Percentiles rank a stretch among this genome's conserved stretches.
Conservation (phyloP, 1,140 invertebrate species). For the Saccostrea echinata region DNA sequence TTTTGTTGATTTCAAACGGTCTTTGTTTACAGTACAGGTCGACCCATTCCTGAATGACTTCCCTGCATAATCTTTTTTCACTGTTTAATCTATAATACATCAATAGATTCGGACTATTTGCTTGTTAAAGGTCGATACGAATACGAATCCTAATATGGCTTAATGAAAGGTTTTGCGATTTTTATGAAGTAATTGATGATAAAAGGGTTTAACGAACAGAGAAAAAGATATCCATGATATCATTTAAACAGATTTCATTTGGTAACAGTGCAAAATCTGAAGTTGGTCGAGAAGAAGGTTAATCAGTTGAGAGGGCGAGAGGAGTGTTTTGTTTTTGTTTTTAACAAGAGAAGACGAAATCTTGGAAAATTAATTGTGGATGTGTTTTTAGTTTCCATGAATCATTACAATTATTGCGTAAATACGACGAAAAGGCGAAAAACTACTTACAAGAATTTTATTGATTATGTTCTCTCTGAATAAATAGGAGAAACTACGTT, state of each 20-base stretch:
- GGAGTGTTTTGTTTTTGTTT: slow-evolving; percentile 12
- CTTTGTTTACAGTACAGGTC: not conserved
- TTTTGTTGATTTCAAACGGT: slow-evolving; percentile 8
- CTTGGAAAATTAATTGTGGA: not conserved
- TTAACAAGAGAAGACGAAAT: not conserved
- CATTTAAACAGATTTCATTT: not conserved
- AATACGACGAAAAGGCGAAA: not conserved
- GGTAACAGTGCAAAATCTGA: not conserved
- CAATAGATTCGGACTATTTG: not conserved
- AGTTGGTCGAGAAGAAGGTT: not conserved
- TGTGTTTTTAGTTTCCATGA: not conserved
- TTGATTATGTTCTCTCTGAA: no score
- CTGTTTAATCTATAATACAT: slow-evolving; percentile 22
- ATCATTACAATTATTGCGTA: slow-evolving; percentile 26
- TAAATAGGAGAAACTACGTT: no score
- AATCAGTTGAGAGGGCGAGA: not conserved
- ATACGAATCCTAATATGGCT: not conserved
- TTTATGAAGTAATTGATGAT: not conserved
- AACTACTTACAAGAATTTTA: no score
- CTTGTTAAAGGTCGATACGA: not conserved
- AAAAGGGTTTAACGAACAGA: not conserved
- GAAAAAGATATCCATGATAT: not conserved
- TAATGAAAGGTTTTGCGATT: not conserved
- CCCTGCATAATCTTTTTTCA: not conserved
- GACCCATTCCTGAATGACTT: not conserved